Evolutionary conservation across 1,140 invertebrate genomes (phyloP).

Genomic region (Bombus polaris): DNA sequence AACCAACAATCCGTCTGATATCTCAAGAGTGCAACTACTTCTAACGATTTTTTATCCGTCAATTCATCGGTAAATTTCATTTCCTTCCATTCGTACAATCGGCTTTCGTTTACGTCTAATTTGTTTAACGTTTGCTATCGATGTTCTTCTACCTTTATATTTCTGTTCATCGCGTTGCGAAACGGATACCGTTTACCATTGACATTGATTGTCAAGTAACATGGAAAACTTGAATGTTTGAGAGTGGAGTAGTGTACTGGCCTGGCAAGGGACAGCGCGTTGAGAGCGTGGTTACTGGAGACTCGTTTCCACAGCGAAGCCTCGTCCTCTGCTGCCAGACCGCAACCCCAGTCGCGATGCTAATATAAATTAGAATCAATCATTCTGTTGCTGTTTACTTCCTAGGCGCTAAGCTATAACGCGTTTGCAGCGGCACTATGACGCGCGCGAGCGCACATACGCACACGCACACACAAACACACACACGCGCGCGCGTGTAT

Average conservation of each 20-base stretch:
- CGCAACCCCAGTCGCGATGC: slow-evolving; percentile 95
- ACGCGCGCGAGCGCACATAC: background rate
- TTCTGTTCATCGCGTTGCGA: background rate
- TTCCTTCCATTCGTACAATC: background rate
- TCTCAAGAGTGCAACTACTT: background rate
- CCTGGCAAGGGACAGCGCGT: slow-evolving; percentile 92
- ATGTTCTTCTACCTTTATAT: background rate
- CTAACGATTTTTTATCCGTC: background rate
- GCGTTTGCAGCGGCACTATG: background rate
- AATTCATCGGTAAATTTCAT: background rate
- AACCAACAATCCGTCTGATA: background rate
- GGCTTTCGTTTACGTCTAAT: no score
- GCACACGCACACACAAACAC: background rate
- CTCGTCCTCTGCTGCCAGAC: slow-evolving; percentile 90
- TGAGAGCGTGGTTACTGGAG: slow-evolving; percentile 92
- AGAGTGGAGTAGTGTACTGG: slow-evolving; percentile 86
- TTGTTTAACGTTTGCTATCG: background rate
- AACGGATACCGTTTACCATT: background rate
- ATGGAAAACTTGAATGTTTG: slow-evolving; percentile 23
- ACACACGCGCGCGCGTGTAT: background rate
- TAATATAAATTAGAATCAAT: slow-evolving; percentile 77
- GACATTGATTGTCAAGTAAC: background rate
- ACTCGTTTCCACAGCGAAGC: slow-evolving; percentile 94
- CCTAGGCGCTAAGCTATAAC: slow-evolving; percentile 23
- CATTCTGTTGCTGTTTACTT: slow-evolving; percentile 30